Percentiles rank a stretch among this genome's conserved stretches.
Conservation (phyloP, 2,113 vertebrate genomes). For the Nerophis ophidion region DNA sequence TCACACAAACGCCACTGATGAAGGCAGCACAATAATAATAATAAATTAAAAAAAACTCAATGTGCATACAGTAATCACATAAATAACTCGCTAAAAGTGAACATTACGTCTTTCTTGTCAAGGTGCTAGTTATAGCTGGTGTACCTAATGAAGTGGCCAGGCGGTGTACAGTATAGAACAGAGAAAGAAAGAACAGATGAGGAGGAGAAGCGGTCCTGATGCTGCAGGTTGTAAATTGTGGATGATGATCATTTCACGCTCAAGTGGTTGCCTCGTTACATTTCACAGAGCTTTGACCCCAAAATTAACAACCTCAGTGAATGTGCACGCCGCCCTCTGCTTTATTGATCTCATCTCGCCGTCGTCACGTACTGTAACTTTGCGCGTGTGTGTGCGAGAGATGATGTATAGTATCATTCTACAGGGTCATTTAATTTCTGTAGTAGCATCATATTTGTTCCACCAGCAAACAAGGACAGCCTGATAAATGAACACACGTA, state of each 20-base stretch:
- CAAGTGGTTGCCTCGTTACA: background rate
- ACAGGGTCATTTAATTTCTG: background rate
- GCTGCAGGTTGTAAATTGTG: background rate
- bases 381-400: background rate
- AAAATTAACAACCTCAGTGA: background rate
- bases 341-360: background rate
- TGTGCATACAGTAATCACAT: too few species aligned
- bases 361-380: too few species aligned
- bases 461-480: background rate
- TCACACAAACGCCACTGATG: background rate
- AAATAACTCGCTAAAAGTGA: too few species aligned
- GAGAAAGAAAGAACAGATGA: too few species aligned
- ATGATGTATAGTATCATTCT: slow-evolving; percentile 1
- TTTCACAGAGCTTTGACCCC: background rate
- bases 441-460: background rate
- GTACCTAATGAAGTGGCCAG: too few species aligned
- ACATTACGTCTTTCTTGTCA: too few species aligned
- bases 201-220: too few species aligned
- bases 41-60: too few species aligned
- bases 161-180: too few species aligned
- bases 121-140: too few species aligned
- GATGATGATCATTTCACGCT: background rate
- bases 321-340: background rate
- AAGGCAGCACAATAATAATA: background rate
- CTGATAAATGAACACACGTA: too few species aligned